These are phyloP conservation scores for Macquaria australasica DNA, from an alignment of 2,113 vertebrate species.

Conservation along the genomic window DNA sequence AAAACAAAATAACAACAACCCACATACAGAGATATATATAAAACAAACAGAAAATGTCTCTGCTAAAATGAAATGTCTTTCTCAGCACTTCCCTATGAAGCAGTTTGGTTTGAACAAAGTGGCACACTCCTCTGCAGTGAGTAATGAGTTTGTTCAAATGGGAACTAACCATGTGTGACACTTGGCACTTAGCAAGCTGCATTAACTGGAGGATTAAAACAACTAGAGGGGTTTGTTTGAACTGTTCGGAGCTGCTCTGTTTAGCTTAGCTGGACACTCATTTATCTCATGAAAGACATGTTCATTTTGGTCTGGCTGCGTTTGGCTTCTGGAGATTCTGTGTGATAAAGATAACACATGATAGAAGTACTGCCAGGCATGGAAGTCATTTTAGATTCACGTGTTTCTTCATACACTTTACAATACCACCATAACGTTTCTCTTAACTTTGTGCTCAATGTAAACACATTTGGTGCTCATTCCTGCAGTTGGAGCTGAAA, in stretches of 20 bases:
- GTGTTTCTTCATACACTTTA: background rate
- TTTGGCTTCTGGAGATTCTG: background rate
- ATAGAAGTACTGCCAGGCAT: background rate
- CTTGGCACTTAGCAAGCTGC: constrained; percentile 1
- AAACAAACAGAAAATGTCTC: background rate
- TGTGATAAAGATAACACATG: background rate
- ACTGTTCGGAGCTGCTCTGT: constrained; percentile 7
- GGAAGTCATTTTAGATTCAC: background rate
- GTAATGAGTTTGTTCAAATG: constrained; percentile 16
- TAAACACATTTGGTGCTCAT: background rate
- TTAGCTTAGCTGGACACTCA: background rate
- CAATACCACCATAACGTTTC: background rate
- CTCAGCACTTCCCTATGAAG: constrained; percentile 11
- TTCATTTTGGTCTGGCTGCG: background rate
- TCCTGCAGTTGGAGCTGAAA: background rate
- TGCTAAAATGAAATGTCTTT: background rate
- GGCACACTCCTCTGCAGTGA: background rate
- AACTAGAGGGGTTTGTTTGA: constrained; percentile 7
- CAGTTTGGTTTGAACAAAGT: constrained; percentile 1
- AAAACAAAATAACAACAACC: background rate
- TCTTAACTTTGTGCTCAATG: too few species aligned
- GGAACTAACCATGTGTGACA: constrained; percentile 40
- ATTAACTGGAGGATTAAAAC: constrained; percentile 12
- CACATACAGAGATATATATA: background rate
- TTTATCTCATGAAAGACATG: background rate